Evolutionary conservation across 2,888 invertebrate species (phyloP), one percentile per base, ranked within the genome.

Genomic region (Protodeltote pygarga): DNA sequence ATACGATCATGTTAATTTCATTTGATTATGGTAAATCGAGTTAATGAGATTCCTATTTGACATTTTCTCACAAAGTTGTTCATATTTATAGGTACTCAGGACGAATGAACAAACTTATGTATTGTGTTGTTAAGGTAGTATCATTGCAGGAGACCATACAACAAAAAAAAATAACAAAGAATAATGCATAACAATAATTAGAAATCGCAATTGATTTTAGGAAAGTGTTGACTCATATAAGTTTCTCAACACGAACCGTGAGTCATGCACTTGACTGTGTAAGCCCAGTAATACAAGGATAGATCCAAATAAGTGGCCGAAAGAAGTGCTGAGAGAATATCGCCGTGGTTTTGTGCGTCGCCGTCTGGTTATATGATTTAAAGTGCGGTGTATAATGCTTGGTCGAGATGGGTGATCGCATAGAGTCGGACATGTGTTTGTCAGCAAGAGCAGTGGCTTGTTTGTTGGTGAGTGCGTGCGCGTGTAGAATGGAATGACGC

Each of bases 401-500:
- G 68, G 62, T 58, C 44, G 71, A 71, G 73, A 68, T 73, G 71
- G 62, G 47, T 65, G 75, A 66, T 68, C 65, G 68, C 58, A 66
- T 54, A 66, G 67, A 70, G 73, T 58, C 70, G 65, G 73, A 76
- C 77, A 77, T 81, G 77, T 83, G 81, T 82, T 80, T 81, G 79
- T 80, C 78, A 79, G 75, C 65, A 59, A 70, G 71, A 73, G 63
- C 77, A 73, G 75, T 71, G 75, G 76, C 74, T 82, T 85, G 87
- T 87, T 89, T 87, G 87, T 85, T 83, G 79, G 83, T 84, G 81
- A 78, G 83, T 88, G 87, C 83, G 89, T 86, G 83, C 83, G 82
- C 83, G 87, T 87, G 85, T 83, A 79, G 82, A 80, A 78, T 77
- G 81, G 80, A 77, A 80, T 89, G 87, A 89, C 88, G 90, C 89